A percentile compares a stretch with the other conserved stretches of the same genome.
phyloP scores from a whole-genome alignment of 2,888 invertebrate genomes.

The Pandemis cinnamomeana region DNA sequence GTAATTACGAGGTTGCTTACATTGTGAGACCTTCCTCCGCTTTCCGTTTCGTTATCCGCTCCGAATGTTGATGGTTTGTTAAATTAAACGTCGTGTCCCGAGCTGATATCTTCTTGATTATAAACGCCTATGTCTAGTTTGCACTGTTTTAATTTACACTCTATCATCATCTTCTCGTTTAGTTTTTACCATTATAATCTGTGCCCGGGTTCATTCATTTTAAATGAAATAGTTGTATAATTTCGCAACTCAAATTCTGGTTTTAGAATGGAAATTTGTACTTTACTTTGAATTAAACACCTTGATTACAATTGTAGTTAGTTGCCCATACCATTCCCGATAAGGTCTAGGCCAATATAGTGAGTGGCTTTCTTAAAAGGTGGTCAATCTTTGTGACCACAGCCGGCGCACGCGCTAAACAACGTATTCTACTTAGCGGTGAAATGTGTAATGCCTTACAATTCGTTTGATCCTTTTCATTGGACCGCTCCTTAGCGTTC shows the following conservation, averaged over 20 bases:
- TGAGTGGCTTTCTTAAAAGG: conserved; percentile 68
- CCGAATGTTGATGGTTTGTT: conserved; percentile 76
- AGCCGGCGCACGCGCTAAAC: conserved; percentile 59
- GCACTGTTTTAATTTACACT: conserved; percentile 60
- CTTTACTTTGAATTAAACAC: conserved; percentile 49
- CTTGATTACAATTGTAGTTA: conserved; percentile 45
- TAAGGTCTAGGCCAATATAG: conserved; percentile 59
- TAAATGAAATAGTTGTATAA: not conserved
- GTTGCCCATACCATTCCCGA: conserved; percentile 52
- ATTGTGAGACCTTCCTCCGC: conserved; percentile 69
- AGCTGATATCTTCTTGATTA: conserved; percentile 71
- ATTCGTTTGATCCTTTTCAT: conserved; percentile 54
- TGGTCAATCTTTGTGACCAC: conserved; percentile 68
- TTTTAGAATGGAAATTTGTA: conserved; percentile 9
- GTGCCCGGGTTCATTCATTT: not conserved
- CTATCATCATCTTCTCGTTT: conserved; percentile 43
- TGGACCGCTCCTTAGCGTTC: conserved; percentile 53
- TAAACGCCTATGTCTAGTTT: conserved; percentile 66
- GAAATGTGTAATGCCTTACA: conserved; percentile 70
- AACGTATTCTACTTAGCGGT: conserved; percentile 80
- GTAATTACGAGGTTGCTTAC: conserved; percentile 79
- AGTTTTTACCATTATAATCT: conserved; percentile 30
- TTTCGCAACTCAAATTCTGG: not conserved
- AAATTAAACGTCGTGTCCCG: conserved; percentile 78
- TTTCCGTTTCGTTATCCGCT: conserved; percentile 70